Conservation (phyloP, 1,140 invertebrate genomes). For the Drosophila kepulauana region DNA sequence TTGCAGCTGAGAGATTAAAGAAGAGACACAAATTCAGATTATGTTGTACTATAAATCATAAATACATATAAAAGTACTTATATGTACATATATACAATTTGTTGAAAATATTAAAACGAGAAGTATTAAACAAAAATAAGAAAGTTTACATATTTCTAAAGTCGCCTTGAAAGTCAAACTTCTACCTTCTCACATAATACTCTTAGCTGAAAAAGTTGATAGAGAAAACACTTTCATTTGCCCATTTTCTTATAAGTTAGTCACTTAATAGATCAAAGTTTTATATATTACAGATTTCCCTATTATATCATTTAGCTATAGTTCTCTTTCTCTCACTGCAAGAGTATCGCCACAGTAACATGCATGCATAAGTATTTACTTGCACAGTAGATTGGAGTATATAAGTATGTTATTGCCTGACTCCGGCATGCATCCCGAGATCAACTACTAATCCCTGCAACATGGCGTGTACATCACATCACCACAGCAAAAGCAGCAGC, state of each 20-base stretch:
- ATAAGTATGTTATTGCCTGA: conserved; percentile 28
- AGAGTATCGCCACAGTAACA: conserved; percentile 36
- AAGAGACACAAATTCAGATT: not conserved
- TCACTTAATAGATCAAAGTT: not conserved
- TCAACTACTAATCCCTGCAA: conserved; percentile 46
- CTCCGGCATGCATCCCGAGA: conserved; percentile 42
- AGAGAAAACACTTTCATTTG: too few relatives aligned
- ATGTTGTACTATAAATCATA: not conserved
- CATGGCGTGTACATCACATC: conserved; percentile 23
- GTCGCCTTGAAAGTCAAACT: too few relatives aligned
- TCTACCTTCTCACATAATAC: too few relatives aligned
- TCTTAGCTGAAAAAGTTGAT: too few relatives aligned
- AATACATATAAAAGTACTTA: too few relatives aligned
- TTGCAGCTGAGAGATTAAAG: conserved; percentile 5
- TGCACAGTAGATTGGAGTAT: conserved; percentile 13
- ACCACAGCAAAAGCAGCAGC: not conserved
- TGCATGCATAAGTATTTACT: conserved; percentile 35
- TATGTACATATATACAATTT: not conserved
- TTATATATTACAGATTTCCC: not conserved
- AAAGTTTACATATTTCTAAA: too few relatives aligned
- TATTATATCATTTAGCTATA: not conserved
- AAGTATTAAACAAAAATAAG: too few relatives aligned
- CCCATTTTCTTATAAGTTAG: too few relatives aligned
- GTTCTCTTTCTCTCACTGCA: not conserved
- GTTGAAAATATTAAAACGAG: not conserved